Percentiles rank a stretch among this genome's conserved stretches.
Conservation (phyloP, 2,888 invertebrate species). For the Linyphia triangularis region DNA sequence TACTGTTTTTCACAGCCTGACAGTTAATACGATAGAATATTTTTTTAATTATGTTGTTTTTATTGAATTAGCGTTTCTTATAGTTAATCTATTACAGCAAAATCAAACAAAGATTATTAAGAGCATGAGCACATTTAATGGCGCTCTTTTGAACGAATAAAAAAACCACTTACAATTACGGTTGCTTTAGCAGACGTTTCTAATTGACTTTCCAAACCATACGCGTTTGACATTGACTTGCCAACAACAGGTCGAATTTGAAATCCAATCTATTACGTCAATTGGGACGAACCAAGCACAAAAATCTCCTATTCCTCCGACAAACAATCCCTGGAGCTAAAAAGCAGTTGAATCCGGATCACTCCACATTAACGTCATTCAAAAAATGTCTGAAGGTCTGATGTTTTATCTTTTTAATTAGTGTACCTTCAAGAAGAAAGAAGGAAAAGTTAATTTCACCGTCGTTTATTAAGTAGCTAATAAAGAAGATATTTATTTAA, state of each 20-base stretch:
- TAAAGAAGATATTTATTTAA: constrained; percentile 54
- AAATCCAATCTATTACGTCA: constrained; percentile 22
- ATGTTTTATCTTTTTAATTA: constrained; percentile 52
- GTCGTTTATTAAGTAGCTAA: constrained; percentile 48
- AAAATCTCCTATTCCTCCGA: neutral
- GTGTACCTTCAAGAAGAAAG: neutral
- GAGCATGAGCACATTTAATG: too few species aligned
- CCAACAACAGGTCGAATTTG: constrained; percentile 5
- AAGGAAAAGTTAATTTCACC: constrained; percentile 1
- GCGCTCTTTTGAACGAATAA: too few species aligned
- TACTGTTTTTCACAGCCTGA: too few species aligned
- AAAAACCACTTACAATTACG: too few species aligned
- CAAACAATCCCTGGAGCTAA: constrained; percentile 4
- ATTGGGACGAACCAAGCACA: neutral
- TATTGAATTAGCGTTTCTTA: too few species aligned
- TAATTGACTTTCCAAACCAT: neutral
- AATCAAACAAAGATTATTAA: too few species aligned
- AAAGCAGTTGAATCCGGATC: constrained; percentile 36
- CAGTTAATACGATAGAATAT: too few species aligned
- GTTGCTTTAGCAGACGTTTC: too few species aligned
- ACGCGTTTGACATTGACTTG: constrained; percentile 4
- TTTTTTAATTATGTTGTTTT: too few species aligned
- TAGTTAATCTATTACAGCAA: too few species aligned
- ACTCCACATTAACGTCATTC: constrained; percentile 36
- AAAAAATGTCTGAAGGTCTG: constrained; percentile 39